These are phyloP conservation scores for Pyxicephalus adspersus DNA, from an alignment of 2,113 vertebrate species.

Conservation along the genomic window DNA sequence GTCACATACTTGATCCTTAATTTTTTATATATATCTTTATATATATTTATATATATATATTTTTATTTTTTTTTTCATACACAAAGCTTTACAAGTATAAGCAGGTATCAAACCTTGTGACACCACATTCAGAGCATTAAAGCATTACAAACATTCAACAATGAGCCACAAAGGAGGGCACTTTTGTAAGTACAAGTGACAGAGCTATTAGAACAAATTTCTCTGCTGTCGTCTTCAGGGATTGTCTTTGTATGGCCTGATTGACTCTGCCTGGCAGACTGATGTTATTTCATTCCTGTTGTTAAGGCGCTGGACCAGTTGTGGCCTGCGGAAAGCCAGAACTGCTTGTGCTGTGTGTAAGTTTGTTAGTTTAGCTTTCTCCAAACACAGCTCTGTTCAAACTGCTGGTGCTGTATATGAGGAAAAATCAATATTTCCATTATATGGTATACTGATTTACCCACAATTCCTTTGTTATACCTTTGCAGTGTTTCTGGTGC, in stretches of 20 bases:
- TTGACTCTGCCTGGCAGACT: neutral
- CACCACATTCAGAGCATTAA: slow-evolving; percentile 45
- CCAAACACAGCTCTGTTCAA: neutral
- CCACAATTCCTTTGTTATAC: no score
- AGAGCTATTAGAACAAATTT: neutral
- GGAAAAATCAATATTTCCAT: no score
- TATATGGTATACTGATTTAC: no score
- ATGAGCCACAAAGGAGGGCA: slow-evolving; percentile 35
- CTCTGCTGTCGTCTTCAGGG: slow-evolving; percentile 8
- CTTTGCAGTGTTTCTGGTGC: neutral
- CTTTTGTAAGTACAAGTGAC: slow-evolving; percentile 26
- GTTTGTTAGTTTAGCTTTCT: neutral
- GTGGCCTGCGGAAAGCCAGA: slow-evolving; percentile 7
- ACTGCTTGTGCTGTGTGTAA: slow-evolving; percentile 25
- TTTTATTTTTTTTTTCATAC: slow-evolving; percentile 49
- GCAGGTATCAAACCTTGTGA: slow-evolving; percentile 45
- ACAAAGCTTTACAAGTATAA: slow-evolving; percentile 51
- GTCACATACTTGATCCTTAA: slow-evolving; percentile 49
- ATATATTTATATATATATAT: slow-evolving; percentile 31
- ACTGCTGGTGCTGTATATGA: slow-evolving; percentile 32
- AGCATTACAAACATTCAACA: slow-evolving; percentile 55
- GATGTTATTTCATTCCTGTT: slow-evolving; percentile 2
- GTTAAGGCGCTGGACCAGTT: slow-evolving; percentile 36
- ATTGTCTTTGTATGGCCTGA: slow-evolving; percentile 26
- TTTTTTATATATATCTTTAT: slow-evolving; percentile 35